Base-by-base conservation (phyloP, 2,888 invertebrate species). In the Pyrrhia umbra region DNA sequence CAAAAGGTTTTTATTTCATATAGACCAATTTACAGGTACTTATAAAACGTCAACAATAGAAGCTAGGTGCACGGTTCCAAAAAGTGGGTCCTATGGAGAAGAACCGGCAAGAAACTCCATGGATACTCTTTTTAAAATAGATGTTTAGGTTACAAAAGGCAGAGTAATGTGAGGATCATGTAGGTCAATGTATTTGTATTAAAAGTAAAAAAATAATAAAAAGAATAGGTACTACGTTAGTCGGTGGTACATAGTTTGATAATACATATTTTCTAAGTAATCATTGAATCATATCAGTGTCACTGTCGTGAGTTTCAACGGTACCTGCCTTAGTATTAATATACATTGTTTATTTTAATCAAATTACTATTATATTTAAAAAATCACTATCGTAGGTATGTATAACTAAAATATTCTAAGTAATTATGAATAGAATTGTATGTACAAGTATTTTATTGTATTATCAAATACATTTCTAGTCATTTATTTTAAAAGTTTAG, bases 291-390 rank as follows among this genome's bases (percentile, higher is more conserved):
- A 80, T 79, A 79, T 79, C 81, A 80, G 65, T 45, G 23, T 61
- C 51, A 65, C 47, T 52, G 34, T 73, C 46, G 51, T 70, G 50
- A 73, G 58, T 50, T 66, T 63, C 18, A 71, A 78, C 20, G n/a
- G 78, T 79, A 80, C 81, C 79, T 79, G 79, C 62, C 64, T 54
- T 80, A 79, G 68, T 9, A 40, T 63, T 78, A 68, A 63, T 49
- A 51, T 66, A 69, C 13, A 62, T 67, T 23, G 43, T 50, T 49
- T 75, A 45, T 60, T 34, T 49, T 13, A 15, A 39, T 43, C 27
- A 21, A 49, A 21, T 15, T 27, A 1, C 9, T 13, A 18, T 9
- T n/a, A 4, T 21, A 8, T 34, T 5, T 34, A 23, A 34, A 34
- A n/a, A 30, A 5, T n/a, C 1, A 34, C 34, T n/a, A n/a, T 1